A percentile compares a stretch with the other conserved stretches of the same genome.
Conservation (phyloP, 2,888 invertebrate genomes). For the Ashinkailepas kermadecensis region DNA sequence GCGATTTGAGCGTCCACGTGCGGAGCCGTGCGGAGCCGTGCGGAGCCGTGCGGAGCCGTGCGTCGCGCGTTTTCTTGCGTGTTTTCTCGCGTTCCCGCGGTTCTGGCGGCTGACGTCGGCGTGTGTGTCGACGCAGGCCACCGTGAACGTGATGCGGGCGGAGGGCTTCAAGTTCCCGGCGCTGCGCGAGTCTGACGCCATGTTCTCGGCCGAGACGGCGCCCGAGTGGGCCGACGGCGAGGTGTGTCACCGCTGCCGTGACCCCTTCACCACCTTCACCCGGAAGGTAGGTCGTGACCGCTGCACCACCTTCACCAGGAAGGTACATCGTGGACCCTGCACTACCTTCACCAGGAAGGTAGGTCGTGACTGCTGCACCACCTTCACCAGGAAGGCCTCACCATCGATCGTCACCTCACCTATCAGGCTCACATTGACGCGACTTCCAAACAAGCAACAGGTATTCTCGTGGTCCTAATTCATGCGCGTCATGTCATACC, state of each 20-base stretch:
- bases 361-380: no score
- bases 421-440: no score
- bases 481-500: no score
- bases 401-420: no score
- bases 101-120: background rate
- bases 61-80: no score
- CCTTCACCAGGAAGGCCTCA: no score
- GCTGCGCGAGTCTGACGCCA: constrained; percentile 92
- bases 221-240: constrained; percentile 97
- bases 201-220: constrained; percentile 95
- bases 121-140: constrained; percentile 58
- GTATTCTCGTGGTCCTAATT: no score
- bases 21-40: no score
- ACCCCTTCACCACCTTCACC: constrained; percentile 32
- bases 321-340: constrained; percentile 21
- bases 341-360: no score
- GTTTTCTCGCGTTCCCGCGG: background rate
- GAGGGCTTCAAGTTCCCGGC: constrained; percentile 87
- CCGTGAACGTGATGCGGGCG: constrained; percentile 84
- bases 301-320: constrained; percentile 32
- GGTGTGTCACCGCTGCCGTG: constrained; percentile 79
- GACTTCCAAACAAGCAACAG: no score
- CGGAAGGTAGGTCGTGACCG: constrained; percentile 32
- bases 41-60: no score
- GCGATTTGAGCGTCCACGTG: no score